Conservation (phyloP, 2,797 vertebrate genomes). For the Myiotriccus ornatus region DNA sequence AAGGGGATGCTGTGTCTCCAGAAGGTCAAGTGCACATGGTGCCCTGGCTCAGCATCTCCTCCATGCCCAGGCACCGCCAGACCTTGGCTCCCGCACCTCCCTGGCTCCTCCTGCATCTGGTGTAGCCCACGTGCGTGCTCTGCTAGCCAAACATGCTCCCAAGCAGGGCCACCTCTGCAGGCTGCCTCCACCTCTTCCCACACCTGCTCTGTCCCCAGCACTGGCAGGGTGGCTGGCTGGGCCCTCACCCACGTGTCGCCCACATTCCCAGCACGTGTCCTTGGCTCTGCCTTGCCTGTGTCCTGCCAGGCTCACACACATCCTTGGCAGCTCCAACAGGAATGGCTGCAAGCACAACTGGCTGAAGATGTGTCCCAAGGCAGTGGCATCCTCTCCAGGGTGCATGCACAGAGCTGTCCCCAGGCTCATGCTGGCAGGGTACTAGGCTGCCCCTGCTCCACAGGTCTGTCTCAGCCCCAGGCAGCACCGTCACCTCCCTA, state of each 20-base stretch:
- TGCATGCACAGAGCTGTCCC: fast-evolving
- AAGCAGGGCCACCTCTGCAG: neutral
- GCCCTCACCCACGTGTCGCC: fast-evolving
- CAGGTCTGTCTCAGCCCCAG: neutral
- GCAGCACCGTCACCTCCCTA: conserved; percentile 37
- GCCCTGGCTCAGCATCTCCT: neutral
- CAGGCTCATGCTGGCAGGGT: fast-evolving
- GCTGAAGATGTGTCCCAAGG: neutral
- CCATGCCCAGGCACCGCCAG: neutral
- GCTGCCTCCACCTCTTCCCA: neutral
- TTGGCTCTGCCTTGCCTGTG: neutral
- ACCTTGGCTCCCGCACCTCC: neutral
- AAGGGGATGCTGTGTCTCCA: fast-evolving
- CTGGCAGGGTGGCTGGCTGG: neutral
- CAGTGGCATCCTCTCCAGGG: fast-evolving
- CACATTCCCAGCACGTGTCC: fast-evolving
- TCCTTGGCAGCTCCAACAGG: neutral
- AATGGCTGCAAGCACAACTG: neutral
- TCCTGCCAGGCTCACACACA: fast-evolving
- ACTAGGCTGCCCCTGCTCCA: neutral
- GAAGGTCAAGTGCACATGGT: fast-evolving
- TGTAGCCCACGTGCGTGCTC: neutral
- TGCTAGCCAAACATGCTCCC: fast-evolving
- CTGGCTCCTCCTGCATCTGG: neutral
- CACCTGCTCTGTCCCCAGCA: neutral